phyloP scores from a whole-genome alignment of 1,140 invertebrate species.

The Heliconius nattereri region DNA sequence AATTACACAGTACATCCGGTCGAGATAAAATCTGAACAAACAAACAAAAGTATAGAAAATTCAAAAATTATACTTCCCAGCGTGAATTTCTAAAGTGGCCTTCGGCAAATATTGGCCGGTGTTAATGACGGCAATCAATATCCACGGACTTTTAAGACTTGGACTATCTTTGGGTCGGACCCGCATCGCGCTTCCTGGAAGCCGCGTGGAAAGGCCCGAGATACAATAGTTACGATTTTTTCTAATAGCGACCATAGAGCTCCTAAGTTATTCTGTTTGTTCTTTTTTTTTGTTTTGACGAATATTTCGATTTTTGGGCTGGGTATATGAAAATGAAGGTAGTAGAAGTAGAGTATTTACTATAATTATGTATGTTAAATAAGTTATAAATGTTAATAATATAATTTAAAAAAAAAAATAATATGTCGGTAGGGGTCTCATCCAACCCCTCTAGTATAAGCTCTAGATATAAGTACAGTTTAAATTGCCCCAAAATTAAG shows the following conservation, averaged over 20 bases:
- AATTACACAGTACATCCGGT: neutral
- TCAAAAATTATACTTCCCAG: neutral
- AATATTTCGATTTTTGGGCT: neutral
- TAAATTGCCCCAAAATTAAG: too few species aligned
- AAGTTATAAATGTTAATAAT: too few species aligned
- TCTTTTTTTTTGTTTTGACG: neutral
- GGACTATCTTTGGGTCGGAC: constrained; percentile 15
- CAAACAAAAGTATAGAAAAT: neutral
- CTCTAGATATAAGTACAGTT: too few species aligned
- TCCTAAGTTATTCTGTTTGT: neutral
- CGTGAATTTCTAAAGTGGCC: neutral
- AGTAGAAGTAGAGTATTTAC: too few species aligned
- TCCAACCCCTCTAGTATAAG: too few species aligned
- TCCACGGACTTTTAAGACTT: neutral
- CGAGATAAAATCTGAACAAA: neutral
- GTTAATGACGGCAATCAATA: constrained; percentile 26
- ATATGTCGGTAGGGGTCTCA: too few species aligned
- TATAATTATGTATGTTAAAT: too few species aligned
- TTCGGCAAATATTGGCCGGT: neutral
- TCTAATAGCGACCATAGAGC: neutral
- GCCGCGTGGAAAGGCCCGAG: constrained; percentile 31
- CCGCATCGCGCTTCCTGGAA: constrained; percentile 66
- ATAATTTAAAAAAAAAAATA: too few species aligned
- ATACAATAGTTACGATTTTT: constrained; percentile 14
- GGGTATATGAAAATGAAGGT: neutral